Base-by-base conservation (phyloP, 2,797 vertebrate species). In the Erethizon dorsatum region DNA sequence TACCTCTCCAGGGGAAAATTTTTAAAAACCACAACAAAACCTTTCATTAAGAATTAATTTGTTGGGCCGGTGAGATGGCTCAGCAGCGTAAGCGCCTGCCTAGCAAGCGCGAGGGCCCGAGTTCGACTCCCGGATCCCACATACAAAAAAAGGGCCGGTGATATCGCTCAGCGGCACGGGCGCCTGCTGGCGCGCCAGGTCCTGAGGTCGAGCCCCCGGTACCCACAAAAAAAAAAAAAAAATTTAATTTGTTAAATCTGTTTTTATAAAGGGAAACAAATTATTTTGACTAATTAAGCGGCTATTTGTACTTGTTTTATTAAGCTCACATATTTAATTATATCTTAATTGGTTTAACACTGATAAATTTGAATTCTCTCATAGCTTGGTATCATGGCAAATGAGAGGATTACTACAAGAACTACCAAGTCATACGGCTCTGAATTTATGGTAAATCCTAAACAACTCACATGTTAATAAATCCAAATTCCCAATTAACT, bases 401-500 rank as follows among this genome's bases (percentile, higher is more conserved):
- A 69, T 50, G 71, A 14, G 88, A 95, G 78, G 18, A 83, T 84
- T 93, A 90, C 4, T 57, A 78, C 3, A 84, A n/a, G 54, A 95
- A 97, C 14, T 88, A 67, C 67, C 41, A 88, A 90, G 56, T 89
- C 22, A 83, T 8, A 82, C 9, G 69, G n/a, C 1, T 83, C 2
- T 54, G 52, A 83, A 77, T 93, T 17, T 95, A 87, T 24, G 50
- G 12, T 88, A 93, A 96, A 85, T 79, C 75, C 65, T 79, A 91
- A 79, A 57, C 22, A 82, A 67, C 15, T 56, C 9, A 85, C 8
- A 73, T 65, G 77, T 83, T 67, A 67, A 11, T 80, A 82, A 93
- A 83, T 88, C 31, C 37, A 92, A 94, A 97, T 92, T 87, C 83
- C 88, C 79, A 88, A 69, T 80, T 78, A 97, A 80, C 75, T 97